Conservation (phyloP, 2,888 invertebrate genomes). For the Poecilobothrus nobilitatus region DNA sequence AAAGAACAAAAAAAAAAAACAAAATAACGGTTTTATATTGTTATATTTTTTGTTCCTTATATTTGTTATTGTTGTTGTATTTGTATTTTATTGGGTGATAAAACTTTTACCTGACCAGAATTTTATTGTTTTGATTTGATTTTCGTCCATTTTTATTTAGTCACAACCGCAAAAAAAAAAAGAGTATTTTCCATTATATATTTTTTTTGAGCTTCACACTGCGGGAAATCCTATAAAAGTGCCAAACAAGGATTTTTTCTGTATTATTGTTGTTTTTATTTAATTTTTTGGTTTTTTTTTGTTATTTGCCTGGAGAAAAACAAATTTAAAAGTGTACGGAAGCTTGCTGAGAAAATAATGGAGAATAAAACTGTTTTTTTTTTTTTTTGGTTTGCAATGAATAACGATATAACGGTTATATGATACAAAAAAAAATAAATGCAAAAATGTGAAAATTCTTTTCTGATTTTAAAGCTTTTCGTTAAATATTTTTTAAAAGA, state of each 20-base stretch:
- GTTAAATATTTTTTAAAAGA: too few species aligned
- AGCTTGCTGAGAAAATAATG: neutral
- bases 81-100: constrained; percentile 9
- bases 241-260: neutral
- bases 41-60: neutral
- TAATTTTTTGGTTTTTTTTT: neutral
- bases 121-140: constrained; percentile 5
- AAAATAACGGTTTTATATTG: neutral
- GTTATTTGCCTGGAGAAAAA: neutral
- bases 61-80: neutral
- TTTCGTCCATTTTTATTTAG: constrained; percentile 3
- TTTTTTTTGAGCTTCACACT: neutral
- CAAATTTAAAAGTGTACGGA: neutral
- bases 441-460: too few species aligned
- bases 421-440: too few species aligned
- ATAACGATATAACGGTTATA: neutral
- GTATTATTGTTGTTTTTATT: neutral
- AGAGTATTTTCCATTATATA: neutral
- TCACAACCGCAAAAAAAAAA: neutral
- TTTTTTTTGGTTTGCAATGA: neutral
- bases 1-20: neutral
- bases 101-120: constrained; percentile 11
- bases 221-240: constrained; percentile 4
- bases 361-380: neutral
- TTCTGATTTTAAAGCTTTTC: too few species aligned